These are phyloP conservation scores for Callosobruchus maculatus DNA, from an alignment of 2,888 invertebrate species.

Conservation along the genomic window DNA sequence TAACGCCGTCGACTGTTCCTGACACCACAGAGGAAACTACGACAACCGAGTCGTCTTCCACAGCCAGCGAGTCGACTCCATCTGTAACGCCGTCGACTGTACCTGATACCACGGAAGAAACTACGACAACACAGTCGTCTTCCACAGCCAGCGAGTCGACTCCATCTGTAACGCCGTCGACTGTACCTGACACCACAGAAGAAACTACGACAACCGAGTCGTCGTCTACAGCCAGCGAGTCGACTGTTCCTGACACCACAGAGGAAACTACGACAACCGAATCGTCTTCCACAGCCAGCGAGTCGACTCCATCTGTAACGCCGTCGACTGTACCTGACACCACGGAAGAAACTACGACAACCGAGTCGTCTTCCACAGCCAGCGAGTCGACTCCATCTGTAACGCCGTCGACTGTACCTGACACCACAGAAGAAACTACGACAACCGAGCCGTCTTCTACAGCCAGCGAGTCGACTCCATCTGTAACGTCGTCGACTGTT, in stretches of 20 bases:
- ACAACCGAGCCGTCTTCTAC: constrained; percentile 1
- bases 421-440: neutral
- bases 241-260: too few species aligned
- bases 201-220: too few species aligned
- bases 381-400: neutral
- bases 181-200: too few species aligned
- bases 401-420: neutral
- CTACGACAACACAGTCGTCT: too few species aligned
- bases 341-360: neutral
- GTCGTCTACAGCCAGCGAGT: too few species aligned
- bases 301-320: neutral
- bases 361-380: neutral
- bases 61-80: neutral
- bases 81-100: neutral
- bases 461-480: constrained; percentile 7
- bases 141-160: too few species aligned
- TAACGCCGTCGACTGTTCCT: neutral
- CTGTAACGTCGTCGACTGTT: neutral
- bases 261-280: too few species aligned
- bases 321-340: neutral
- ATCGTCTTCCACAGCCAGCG: too few species aligned
- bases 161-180: too few species aligned
- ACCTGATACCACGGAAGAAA: too few species aligned
- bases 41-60: neutral
- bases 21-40: neutral